Evolutionary conservation across 2,113 vertebrate species (phyloP).

Genomic region (Mustela nigripes): DNA sequence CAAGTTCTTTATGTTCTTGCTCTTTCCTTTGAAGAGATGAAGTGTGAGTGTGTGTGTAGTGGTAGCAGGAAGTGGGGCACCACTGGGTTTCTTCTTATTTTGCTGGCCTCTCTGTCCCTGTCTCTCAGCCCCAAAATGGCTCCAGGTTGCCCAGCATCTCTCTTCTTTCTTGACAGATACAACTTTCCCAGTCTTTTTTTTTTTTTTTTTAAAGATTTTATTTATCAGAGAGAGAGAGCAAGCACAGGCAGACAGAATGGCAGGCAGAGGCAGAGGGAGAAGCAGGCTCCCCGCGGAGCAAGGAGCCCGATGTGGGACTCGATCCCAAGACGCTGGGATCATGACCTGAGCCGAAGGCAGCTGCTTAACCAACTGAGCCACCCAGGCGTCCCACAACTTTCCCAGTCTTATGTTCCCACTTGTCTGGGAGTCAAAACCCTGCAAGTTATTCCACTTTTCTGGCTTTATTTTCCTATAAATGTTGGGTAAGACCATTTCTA

Average conservation of each 20-base stretch:
- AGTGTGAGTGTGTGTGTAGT: neutral
- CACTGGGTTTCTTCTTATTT: neutral
- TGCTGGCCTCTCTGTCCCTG: neutral
- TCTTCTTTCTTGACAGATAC: neutral
- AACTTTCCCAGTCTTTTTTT: neutral
- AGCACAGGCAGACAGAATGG: no score
- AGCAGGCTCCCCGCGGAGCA: no score
- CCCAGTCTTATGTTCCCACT: neutral
- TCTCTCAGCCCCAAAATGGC: neutral
- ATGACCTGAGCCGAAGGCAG: no score
- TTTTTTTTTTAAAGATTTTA: no score
- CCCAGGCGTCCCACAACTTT: no score
- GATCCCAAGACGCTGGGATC: no score
- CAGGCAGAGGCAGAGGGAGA: no score
- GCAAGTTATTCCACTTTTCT: constrained; percentile 5
- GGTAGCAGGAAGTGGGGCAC: fast-evolving
- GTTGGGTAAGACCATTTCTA: neutral
- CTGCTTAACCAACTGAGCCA: no score
- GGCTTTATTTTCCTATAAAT: constrained; percentile 54
- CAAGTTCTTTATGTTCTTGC: neutral
- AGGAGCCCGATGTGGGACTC: no score
- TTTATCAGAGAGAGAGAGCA: no score
- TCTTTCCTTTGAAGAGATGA: neutral
- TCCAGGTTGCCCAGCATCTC: neutral
- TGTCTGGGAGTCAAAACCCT: neutral